Evolutionary conservation across 2,113 vertebrate species (phyloP).

Genomic region (Xenus cinereus): DNA sequence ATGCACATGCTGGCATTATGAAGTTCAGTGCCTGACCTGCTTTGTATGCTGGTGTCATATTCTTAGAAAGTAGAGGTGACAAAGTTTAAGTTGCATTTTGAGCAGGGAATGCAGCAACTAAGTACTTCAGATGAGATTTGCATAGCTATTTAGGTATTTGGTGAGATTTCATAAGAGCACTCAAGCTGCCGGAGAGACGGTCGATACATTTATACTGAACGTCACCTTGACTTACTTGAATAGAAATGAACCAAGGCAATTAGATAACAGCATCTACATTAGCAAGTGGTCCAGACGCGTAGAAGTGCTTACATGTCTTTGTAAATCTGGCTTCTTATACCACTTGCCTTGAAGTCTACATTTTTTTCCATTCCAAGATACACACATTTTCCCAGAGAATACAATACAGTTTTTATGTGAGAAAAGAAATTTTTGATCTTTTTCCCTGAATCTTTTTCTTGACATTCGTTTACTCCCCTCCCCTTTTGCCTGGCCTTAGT

Average conservation of each 20-base stretch:
- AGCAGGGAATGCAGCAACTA: neutral
- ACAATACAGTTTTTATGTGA: neutral
- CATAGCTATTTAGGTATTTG: slow-evolving; percentile 39
- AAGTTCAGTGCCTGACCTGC: neutral
- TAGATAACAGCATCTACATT: neutral
- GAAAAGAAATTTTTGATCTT: neutral
- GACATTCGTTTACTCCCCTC: accelerated
- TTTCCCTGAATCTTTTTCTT: neutral
- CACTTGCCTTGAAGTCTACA: neutral
- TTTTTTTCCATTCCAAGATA: neutral
- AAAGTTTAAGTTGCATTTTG: slow-evolving; percentile 26
- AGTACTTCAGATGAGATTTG: slow-evolving; percentile 40
- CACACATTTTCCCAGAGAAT: neutral
- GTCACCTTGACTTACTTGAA: slow-evolving; percentile 32
- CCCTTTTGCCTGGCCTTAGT: neutral
- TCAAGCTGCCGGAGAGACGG: neutral
- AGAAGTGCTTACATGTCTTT: neutral
- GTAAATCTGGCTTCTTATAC: neutral
- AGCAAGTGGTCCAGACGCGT: neutral
- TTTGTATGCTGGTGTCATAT: slow-evolving; percentile 6
- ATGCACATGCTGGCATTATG: neutral
- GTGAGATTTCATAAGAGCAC: slow-evolving; percentile 39
- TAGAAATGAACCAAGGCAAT: neutral
- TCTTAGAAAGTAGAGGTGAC: slow-evolving; percentile 23
- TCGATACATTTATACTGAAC: neutral